Evolutionary conservation across 2,113 vertebrate species (phyloP), one percentile per base, ranked within the genome.

Genomic region (Lampris incognitus): DNA sequence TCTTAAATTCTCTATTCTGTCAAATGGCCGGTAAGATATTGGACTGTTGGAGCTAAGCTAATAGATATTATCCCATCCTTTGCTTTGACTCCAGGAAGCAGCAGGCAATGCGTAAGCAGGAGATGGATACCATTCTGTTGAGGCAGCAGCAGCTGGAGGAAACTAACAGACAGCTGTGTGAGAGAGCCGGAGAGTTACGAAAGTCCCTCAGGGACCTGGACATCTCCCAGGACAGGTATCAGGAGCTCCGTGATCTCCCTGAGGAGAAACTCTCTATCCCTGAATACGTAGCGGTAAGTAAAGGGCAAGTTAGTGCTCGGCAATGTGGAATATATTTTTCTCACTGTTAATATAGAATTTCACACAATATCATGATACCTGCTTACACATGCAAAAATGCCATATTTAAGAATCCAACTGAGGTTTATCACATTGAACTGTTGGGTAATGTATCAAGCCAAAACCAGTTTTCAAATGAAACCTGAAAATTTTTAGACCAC

Each of bases 141-240:
- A 94, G 96, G 74, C 98, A 99, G 91, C 97, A 96, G 82, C 97
- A 98, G 74, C 91, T 99, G 2, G 98, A 99, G 83, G 96, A 98
- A 87, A 97, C 94, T 0, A 99, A 99, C 88, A 82, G 70, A 40
- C 95, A 97, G n/a, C 91, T 99, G 76, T 94, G 96, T 64, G 96
- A 98, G 68, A 95, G 93, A 52, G 95, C 96, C 5, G 97, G 97
- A 72, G 96, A 97, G 80, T 89, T 99, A 51, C 95, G 96, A 6
- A 92, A 92, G 50, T 96, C 95, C 46, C 88, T 99, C 7, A 91
- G 95, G 72, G 95, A 98, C 58, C 90, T 99, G 83, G 96, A 99
- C 59, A 90, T 99, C 81, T 95, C 94, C 1, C 94, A 95, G 62
- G 95, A 97, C 37, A 90, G 90, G 56, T 98, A 97, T 85, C 68